Evolutionary conservation across 2,888 invertebrate species (phyloP).

Genomic region (Amphipyra tragopoginis): DNA sequence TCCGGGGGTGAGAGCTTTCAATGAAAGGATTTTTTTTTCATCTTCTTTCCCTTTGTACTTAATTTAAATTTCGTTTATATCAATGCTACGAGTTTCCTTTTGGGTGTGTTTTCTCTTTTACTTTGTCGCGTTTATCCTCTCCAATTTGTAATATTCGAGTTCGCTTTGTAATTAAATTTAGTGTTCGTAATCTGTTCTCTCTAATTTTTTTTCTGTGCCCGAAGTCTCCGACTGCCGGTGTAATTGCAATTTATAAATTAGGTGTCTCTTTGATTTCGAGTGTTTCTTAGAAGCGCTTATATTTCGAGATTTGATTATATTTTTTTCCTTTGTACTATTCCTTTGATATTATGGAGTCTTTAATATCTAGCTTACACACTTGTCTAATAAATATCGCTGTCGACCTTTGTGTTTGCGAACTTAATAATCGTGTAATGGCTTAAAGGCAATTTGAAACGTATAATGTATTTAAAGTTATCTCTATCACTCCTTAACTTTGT

Average conservation of each 20-base stretch:
- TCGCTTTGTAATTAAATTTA: slow-evolving; percentile 89
- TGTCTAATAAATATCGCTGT: slow-evolving; percentile 52
- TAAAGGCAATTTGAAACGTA: slow-evolving; percentile 48
- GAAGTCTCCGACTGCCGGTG: slow-evolving; percentile 76
- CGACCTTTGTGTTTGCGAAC: slow-evolving; percentile 47
- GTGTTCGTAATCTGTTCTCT: slow-evolving; percentile 87
- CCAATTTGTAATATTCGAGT: slow-evolving; percentile 89
- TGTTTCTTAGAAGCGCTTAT: slow-evolving; percentile 76
- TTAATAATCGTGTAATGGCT: slow-evolving; percentile 50
- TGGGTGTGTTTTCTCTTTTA: slow-evolving; percentile 89
- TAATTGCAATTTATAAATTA: slow-evolving; percentile 89
- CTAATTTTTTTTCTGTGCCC: slow-evolving; percentile 76
- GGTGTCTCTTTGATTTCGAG: slow-evolving; percentile 82
- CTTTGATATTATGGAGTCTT: slow-evolving; percentile 69
- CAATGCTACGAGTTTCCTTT: slow-evolving; percentile 89
- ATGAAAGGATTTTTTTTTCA: slow-evolving; percentile 90
- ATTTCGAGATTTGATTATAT: slow-evolving; percentile 77
- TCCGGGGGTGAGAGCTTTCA: slow-evolving; percentile 88
- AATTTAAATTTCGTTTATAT: slow-evolving; percentile 91
- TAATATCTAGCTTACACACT: slow-evolving; percentile 54
- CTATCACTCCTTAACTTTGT: slow-evolving; percentile 44
- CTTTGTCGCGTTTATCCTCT: slow-evolving; percentile 90
- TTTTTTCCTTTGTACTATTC: slow-evolving; percentile 72
- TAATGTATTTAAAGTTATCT: slow-evolving; percentile 56
- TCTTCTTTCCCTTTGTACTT: slow-evolving; percentile 90